These are phyloP conservation scores for Amaurobius ferox DNA, from an alignment of 2,888 invertebrate genomes.

Conservation along the genomic window DNA sequence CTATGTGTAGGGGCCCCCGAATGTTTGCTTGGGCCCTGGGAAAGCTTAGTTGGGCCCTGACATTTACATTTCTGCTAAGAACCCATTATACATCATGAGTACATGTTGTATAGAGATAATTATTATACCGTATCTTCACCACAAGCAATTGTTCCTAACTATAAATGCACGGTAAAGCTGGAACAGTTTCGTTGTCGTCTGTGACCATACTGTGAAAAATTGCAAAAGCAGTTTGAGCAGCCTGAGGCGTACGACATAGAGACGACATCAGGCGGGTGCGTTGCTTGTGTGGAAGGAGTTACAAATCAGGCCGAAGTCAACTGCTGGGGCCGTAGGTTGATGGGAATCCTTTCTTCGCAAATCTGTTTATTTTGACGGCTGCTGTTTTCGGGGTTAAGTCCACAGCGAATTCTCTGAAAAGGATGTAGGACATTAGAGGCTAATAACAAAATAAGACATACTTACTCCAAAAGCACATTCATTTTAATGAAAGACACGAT, in stretches of 20 bases:
- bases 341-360: conserved; percentile 44
- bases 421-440: not conserved
- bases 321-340: conserved; percentile 21
- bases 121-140: not conserved
- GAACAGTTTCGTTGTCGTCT: conserved; percentile 15
- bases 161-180: conserved; percentile 9
- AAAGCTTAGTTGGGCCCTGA: too few relatives aligned
- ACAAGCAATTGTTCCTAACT: not conserved
- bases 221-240: conserved; percentile 13
- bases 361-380: conserved; percentile 4
- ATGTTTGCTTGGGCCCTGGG: too few relatives aligned
- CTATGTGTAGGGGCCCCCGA: too few relatives aligned
- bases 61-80: too few relatives aligned
- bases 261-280: not conserved
- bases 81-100: too few relatives aligned
- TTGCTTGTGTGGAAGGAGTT: not conserved
- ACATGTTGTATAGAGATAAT: too few relatives aligned
- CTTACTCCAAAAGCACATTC: too few relatives aligned
- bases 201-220: not conserved
- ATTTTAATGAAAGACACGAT: too few relatives aligned
- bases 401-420: conserved; percentile 33
- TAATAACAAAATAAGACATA: not conserved
- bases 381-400: conserved; percentile 25
- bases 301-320: not conserved
- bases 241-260: not conserved